Evolutionary conservation across 1,140 invertebrate genomes (phyloP).

Genomic region (Octopus sinensis): DNA sequence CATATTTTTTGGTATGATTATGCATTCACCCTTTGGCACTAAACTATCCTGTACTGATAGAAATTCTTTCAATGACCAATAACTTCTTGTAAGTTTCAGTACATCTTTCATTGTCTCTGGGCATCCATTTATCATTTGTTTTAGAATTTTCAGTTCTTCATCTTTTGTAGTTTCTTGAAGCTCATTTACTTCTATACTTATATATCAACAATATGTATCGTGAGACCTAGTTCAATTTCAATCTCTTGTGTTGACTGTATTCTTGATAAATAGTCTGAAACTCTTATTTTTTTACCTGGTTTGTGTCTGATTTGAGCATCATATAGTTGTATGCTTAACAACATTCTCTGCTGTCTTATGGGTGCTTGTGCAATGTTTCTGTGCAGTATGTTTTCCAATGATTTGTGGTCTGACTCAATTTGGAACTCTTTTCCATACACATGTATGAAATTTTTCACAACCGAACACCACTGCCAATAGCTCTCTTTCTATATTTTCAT

Average conservation of each 20-base stretch:
- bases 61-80: not conserved
- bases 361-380: constrained; percentile 28
- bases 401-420: constrained; percentile 33
- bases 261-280: constrained; percentile 31
- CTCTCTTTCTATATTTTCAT: constrained; percentile 60
- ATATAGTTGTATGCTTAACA: constrained; percentile 19
- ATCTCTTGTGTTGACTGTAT: not conserved
- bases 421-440: constrained; percentile 39
- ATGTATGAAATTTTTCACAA: constrained; percentile 59
- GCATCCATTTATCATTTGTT: not conserved
- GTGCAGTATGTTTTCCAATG: constrained; percentile 29
- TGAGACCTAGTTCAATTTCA: not conserved
- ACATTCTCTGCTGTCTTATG: constrained; percentile 32
- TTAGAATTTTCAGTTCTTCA: not conserved
- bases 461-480: constrained; percentile 60
- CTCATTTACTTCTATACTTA: not conserved
- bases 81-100: not conserved
- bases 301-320: constrained; percentile 35
- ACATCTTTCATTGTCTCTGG: not conserved
- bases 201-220: not conserved
- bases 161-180: not conserved
- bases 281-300: constrained; percentile 28
- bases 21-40: not conserved
- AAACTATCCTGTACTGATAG: constrained; percentile 8
- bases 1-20: not conserved